Evolutionary conservation across 2,113 vertebrate species (phyloP).

Genomic region (Meles meles): DNA sequence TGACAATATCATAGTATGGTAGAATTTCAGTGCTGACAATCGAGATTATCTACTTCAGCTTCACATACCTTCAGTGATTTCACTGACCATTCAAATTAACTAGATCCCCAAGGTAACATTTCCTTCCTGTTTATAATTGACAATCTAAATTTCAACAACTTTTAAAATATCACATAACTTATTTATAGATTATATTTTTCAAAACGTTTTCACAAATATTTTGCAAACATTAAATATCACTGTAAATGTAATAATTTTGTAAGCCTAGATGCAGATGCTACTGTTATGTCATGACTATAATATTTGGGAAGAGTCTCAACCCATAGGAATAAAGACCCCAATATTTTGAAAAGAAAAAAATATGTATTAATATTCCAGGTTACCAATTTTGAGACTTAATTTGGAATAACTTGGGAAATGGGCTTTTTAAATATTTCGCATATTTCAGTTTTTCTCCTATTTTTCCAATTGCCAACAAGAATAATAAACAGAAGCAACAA

Average conservation of each 20-base stretch:
- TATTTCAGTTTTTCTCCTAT: background rate
- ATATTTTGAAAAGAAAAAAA: background rate
- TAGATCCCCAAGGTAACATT: background rate
- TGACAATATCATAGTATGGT: background rate
- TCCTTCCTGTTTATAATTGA: background rate
- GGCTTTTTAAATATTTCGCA: background rate
- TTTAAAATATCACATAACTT: background rate
- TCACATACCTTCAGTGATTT: background rate
- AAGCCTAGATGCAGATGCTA: background rate
- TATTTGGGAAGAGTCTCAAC: background rate
- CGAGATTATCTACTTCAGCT: background rate
- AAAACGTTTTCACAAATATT: background rate
- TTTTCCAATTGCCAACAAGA: background rate
- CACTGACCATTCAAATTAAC: background rate
- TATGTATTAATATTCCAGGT: background rate
- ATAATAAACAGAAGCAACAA: background rate
- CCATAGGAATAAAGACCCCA: background rate
- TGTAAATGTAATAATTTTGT: background rate
- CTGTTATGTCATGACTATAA: background rate
- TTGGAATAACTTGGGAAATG: background rate
- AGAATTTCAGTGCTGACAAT: background rate
- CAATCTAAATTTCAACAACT: background rate
- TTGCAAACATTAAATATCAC: background rate
- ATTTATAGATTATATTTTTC: background rate
- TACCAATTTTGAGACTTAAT: background rate